A percentile compares a stretch with the other conserved stretches of the same genome.
Conservation (phyloP, 2,797 vertebrate species). For the Sus cebifrons region DNA sequence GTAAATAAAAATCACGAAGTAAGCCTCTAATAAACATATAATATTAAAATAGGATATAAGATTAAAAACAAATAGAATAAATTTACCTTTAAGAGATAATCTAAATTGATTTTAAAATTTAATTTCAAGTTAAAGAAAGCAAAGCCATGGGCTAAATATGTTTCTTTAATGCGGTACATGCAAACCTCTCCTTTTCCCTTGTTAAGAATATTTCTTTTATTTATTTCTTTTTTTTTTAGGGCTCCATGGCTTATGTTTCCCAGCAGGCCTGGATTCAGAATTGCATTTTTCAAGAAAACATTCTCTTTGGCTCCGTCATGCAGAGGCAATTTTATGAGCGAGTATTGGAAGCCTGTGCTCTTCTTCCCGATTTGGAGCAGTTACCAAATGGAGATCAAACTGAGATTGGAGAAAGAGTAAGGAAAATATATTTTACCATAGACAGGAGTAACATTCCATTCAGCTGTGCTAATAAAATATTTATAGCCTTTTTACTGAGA, state of each 20-base stretch:
- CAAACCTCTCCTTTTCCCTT: neutral
- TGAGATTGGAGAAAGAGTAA: constrained; percentile 89
- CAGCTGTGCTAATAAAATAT: constrained; percentile 29
- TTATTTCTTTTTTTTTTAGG: constrained; percentile 76
- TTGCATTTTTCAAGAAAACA: constrained; percentile 88
- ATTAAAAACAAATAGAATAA: neutral
- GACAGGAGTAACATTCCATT: constrained; percentile 2
- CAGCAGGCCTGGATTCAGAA: constrained; percentile 90
- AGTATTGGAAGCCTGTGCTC: constrained; percentile 86
- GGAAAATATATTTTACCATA: constrained; percentile 63
- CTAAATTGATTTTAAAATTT: neutral
- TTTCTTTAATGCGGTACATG: neutral
- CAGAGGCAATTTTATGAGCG: constrained; percentile 81
- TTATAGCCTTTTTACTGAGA: constrained; percentile 38
- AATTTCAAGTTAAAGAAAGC: neutral
- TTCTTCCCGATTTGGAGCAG: constrained; percentile 88
- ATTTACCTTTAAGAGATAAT: neutral
- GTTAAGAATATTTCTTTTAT: constrained; percentile 15
- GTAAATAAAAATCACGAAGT: neutral
- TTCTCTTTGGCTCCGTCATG: constrained; percentile 86
- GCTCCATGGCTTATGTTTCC: constrained; percentile 87
- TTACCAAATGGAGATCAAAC: constrained; percentile 88
- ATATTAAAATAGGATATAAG: neutral
- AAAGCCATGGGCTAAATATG: neutral
- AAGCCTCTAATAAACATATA: neutral